Conservation (phyloP, 2,888 invertebrate species). For the Arenicola marina region DNA sequence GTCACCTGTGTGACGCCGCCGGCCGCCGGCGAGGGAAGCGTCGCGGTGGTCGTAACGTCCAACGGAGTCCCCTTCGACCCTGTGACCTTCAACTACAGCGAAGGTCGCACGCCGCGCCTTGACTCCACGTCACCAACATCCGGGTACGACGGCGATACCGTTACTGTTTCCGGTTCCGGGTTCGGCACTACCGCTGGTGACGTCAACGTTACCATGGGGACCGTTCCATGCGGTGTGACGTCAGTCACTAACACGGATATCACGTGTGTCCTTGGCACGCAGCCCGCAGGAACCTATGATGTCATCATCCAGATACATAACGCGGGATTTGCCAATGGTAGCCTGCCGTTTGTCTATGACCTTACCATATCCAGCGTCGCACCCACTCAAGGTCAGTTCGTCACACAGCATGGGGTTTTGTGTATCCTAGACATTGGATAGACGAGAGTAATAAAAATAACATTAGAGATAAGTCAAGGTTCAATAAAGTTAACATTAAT, state of each 20-base stretch:
- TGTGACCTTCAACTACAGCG: not conserved
- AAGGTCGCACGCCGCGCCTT: not conserved
- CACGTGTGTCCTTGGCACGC: conserved; percentile 8
- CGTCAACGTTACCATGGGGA: not conserved
- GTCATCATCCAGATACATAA: not conserved
- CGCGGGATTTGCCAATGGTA: conserved; percentile 1
- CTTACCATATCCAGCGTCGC: not conserved
- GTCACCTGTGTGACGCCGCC: not conserved
- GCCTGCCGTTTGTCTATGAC: not conserved
- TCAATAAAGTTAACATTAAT: too few species aligned
- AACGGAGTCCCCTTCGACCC: not conserved
- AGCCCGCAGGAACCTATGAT: conserved; percentile 10
- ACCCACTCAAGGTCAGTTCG: too few species aligned
- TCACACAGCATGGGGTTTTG: too few species aligned
- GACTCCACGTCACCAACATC: not conserved
- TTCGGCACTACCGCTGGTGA: not conserved
- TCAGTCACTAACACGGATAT: not conserved
- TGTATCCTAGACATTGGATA: too few species aligned
- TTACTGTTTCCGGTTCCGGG: not conserved
- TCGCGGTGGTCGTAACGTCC: not conserved
- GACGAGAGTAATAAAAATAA: too few species aligned
- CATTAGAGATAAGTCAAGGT: too few species aligned
- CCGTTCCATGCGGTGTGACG: not conserved
- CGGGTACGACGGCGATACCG: not conserved
- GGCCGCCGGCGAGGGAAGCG: not conserved